A percentile compares a stretch with the other conserved stretches of the same genome.
These are phyloP conservation scores for Euglossa dilemma DNA, from an alignment of 1,140 invertebrate genomes.

Conservation along the genomic window DNA sequence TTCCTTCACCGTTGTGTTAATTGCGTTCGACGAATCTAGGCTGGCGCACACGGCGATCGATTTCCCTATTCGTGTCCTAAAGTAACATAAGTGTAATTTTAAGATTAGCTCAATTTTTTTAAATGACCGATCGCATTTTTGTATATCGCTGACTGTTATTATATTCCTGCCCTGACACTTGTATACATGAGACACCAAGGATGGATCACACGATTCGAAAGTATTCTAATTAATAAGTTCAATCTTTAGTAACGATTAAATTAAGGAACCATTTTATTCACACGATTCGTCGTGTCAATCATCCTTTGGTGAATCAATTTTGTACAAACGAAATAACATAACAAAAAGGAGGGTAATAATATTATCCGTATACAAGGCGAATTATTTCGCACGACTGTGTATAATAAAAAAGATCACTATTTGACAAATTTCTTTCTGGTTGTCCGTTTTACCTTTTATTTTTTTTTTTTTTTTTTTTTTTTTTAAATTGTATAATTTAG, in stretches of 20 bases:
- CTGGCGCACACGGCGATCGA: conserved; percentile 51
- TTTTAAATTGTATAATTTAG: not conserved
- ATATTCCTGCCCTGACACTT: conserved; percentile 63
- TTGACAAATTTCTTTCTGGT: conserved; percentile 49
- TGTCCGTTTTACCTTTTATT: conserved; percentile 28
- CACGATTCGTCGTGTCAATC: conserved; percentile 24
- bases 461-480: not conserved
- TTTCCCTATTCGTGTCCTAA: conserved; percentile 54
- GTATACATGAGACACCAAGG: conserved; percentile 52
- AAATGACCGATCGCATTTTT: conserved; percentile 72
- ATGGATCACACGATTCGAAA: conserved; percentile 34
- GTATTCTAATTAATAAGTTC: conserved; percentile 6
- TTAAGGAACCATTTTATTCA: not conserved
- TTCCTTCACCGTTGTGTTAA: conserved; percentile 40
- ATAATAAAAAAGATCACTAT: conserved; percentile 69
- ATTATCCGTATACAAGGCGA: conserved; percentile 59
- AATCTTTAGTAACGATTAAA: not conserved
- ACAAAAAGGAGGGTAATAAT: conserved; percentile 43
- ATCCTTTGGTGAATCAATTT: conserved; percentile 67
- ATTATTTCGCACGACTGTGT: conserved; percentile 68
- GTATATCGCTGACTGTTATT: conserved; percentile 73
- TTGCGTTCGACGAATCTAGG: conserved; percentile 48
- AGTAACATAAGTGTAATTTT: conserved; percentile 71
- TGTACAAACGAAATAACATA: conserved; percentile 69
- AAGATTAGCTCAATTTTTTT: conserved; percentile 81